phyloP scores from a whole-genome alignment of 1,140 invertebrate species.

The Dinoponera quadriceps region DNA sequence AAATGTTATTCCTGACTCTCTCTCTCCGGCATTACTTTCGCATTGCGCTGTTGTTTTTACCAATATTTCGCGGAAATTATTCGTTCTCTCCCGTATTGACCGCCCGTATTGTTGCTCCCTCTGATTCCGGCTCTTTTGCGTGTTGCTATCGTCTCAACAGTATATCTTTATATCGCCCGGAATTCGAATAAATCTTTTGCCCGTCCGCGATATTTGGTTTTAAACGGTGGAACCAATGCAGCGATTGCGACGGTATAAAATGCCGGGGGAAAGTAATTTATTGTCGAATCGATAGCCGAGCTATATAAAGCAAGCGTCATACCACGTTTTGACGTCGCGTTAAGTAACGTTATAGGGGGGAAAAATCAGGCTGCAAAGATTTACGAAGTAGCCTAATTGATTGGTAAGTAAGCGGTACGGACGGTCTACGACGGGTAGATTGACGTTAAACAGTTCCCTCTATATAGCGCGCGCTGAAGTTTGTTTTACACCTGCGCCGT shows the following conservation, averaged over 20 bases:
- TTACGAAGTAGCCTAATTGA: not conserved
- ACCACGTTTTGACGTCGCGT: conserved; percentile 13
- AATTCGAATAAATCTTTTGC: not conserved
- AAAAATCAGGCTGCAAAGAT: conserved; percentile 12
- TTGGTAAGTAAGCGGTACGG: not conserved
- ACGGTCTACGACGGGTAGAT: not conserved
- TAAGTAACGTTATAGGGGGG: conserved; percentile 11
- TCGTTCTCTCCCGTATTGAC: not conserved
- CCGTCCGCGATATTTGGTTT: not conserved
- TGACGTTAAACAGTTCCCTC: conserved; percentile 8
- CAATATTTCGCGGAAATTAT: not conserved
- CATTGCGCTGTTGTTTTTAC: not conserved
- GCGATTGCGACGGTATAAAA: conserved; percentile 4
- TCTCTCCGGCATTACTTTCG: not conserved
- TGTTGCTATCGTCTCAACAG: not conserved
- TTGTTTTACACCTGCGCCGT: not conserved
- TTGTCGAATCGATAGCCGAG: conserved; percentile 37
- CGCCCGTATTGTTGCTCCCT: too few relatives aligned
- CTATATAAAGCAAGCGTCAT: conserved; percentile 34
- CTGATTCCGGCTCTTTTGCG: not conserved
- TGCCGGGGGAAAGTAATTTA: conserved; percentile 37
- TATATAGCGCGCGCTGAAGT: not conserved
- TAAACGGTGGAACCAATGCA: conserved; percentile 2
- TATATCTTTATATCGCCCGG: not conserved
- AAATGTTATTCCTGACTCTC: not conserved